phyloP scores from a whole-genome alignment of 2,888 invertebrate species.

The Chrysomela aeneicollis region DNA sequence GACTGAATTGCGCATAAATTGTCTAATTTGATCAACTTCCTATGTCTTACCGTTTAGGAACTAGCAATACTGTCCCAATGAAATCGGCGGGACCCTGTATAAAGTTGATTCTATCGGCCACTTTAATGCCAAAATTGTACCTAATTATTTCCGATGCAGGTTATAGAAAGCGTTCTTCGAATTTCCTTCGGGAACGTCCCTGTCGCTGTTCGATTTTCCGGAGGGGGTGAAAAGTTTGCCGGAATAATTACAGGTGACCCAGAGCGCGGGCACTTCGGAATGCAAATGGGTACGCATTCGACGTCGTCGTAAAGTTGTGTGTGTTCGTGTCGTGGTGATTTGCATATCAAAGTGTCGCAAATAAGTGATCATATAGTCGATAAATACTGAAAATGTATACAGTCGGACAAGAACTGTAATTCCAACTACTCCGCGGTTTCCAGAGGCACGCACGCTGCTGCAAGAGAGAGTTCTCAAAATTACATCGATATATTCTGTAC shows the following conservation, averaged over 20 bases:
- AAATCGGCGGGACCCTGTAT: too few relatives aligned
- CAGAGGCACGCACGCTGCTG: not conserved
- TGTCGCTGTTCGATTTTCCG: not conserved
- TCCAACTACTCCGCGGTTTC: not conserved
- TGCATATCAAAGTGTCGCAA: slow-evolving; percentile 5
- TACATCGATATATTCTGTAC: not conserved
- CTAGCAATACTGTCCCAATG: too few relatives aligned
- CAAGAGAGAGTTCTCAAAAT: not conserved
- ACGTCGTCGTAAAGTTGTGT: not conserved
- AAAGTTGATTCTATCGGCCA: too few relatives aligned
- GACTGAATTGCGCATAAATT: too few relatives aligned
- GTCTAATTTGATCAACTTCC: too few relatives aligned
- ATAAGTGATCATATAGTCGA: slow-evolving; percentile 7
- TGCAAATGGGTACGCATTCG: slow-evolving; percentile 1
- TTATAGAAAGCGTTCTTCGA: too few relatives aligned
- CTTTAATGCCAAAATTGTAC: too few relatives aligned
- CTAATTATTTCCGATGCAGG: too few relatives aligned
- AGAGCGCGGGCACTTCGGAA: not conserved
- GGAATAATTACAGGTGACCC: slow-evolving; percentile 3
- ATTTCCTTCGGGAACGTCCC: too few relatives aligned
- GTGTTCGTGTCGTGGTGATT: not conserved
- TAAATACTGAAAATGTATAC: slow-evolving; percentile 1
- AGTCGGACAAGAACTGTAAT: not conserved
- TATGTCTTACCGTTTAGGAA: too few relatives aligned
- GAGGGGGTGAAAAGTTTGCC: not conserved